Conservation (phyloP, 2,888 invertebrate species). For the Platerodrilus igneus region DNA sequence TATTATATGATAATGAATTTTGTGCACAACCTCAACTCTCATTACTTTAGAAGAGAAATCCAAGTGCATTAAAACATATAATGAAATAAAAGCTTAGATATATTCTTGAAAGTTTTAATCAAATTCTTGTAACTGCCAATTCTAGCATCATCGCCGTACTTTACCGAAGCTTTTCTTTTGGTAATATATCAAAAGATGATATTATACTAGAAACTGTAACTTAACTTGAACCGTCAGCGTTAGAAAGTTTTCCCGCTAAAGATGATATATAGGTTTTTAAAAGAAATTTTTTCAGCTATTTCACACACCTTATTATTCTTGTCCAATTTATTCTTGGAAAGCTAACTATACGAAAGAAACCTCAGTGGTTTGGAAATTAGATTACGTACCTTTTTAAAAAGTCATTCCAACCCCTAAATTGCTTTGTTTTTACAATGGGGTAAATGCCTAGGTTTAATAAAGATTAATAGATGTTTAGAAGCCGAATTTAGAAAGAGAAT, state of each 20-base stretch:
- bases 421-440: slow-evolving; percentile 12
- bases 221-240: slow-evolving; percentile 44
- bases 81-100: slow-evolving; percentile 22
- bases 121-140: slow-evolving; percentile 30
- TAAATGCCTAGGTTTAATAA: slow-evolving; percentile 16
- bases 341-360: neutral
- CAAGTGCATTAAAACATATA: too few relatives aligned
- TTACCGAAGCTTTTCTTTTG: slow-evolving; percentile 28
- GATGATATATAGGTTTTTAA: slow-evolving; percentile 44
- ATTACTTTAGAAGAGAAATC: too few relatives aligned
- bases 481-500: too few relatives aligned
- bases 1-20: too few relatives aligned
- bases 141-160: slow-evolving; percentile 30
- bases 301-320: slow-evolving; percentile 18
- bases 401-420: slow-evolving; percentile 10
- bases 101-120: slow-evolving; percentile 26
- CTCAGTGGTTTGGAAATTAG: slow-evolving; percentile 1
- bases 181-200: slow-evolving; percentile 45
- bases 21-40: too few relatives aligned
- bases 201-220: slow-evolving; percentile 43
- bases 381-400: slow-evolving; percentile 11
- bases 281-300: slow-evolving; percentile 31
- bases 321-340: slow-evolving; percentile 12
- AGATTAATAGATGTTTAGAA: slow-evolving; percentile 16
- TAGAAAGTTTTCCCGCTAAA: slow-evolving; percentile 40